Percentiles rank a stretch among this genome's conserved stretches.
Conservation (phyloP, 2,113 vertebrate genomes). For the Heteronetta atricapilla region DNA sequence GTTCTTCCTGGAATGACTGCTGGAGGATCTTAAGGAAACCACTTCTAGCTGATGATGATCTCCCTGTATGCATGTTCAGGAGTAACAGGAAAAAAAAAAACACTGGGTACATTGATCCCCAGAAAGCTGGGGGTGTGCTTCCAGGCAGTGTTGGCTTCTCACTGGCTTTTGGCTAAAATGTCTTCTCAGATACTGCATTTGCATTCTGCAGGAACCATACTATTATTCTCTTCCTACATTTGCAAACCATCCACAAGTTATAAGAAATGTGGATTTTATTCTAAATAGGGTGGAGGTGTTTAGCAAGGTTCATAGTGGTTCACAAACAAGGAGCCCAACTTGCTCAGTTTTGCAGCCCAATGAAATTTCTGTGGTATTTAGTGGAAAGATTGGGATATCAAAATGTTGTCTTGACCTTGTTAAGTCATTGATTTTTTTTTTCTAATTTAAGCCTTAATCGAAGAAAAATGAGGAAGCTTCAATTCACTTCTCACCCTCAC, state of each 20-base stretch:
- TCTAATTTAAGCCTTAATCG: slow-evolving; percentile 1
- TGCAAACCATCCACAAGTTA: neutral
- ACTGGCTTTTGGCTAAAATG: neutral
- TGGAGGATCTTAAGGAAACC: neutral
- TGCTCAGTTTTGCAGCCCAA: neutral
- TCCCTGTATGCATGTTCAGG: neutral
- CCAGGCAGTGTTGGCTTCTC: fast-evolving
- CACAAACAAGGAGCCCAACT: neutral
- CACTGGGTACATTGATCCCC: too few species aligned
- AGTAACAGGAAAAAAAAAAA: neutral
- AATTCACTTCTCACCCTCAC: neutral
- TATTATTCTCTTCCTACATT: neutral
- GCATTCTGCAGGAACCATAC: neutral
- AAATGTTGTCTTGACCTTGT: neutral
- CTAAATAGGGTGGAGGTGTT: neutral
- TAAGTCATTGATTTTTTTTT: neutral
- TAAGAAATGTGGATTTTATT: neutral
- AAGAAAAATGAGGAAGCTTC: neutral
- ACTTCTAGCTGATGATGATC: fast-evolving
- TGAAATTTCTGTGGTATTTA: neutral
- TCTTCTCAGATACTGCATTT: neutral
- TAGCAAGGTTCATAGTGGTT: neutral
- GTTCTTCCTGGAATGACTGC: neutral
- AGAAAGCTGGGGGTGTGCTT: neutral
- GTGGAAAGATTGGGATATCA: neutral